Evolutionary conservation across 2,113 vertebrate species (phyloP).

Genomic region (Natator depressus): DNA sequence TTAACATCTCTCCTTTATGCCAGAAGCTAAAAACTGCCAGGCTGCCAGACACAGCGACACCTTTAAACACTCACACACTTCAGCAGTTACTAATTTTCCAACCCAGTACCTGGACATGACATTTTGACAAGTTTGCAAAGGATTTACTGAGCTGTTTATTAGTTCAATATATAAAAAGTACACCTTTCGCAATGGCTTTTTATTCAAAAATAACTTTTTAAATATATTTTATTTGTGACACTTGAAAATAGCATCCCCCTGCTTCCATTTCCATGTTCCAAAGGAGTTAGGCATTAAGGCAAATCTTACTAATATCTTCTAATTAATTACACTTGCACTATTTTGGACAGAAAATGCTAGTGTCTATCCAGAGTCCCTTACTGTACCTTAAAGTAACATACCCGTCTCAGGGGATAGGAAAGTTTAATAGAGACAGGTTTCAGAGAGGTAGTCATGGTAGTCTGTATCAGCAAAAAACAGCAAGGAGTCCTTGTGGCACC

Average conservation of each 20-base stretch:
- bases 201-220: conserved; percentile 61
- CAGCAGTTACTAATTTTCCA: conserved; percentile 79
- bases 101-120: conserved; percentile 76
- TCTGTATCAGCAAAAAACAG: too few species aligned
- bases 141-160: conserved; percentile 74
- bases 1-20: conserved; percentile 75
- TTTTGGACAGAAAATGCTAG: conserved; percentile 14
- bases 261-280: conserved; percentile 32
- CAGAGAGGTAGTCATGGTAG: too few species aligned
- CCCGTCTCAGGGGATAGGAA: not conserved
- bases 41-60: conserved; percentile 57
- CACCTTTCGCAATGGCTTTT: conserved; percentile 48
- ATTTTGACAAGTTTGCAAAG: conserved; percentile 79
- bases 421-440: not conserved
- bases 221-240: conserved; percentile 23
- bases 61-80: conserved; percentile 75
- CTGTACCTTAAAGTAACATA: not conserved
- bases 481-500: too few species aligned
- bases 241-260: conserved; percentile 62
- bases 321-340: conserved; percentile 32
- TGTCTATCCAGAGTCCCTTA: not conserved
- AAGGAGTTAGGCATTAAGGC: not conserved
- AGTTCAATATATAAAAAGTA: conserved; percentile 64
- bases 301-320: conserved; percentile 23
- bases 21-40: conserved; percentile 73